These are phyloP conservation scores for Cecropterus lyciades DNA, from an alignment of 1,140 invertebrate genomes.

Conservation along the genomic window DNA sequence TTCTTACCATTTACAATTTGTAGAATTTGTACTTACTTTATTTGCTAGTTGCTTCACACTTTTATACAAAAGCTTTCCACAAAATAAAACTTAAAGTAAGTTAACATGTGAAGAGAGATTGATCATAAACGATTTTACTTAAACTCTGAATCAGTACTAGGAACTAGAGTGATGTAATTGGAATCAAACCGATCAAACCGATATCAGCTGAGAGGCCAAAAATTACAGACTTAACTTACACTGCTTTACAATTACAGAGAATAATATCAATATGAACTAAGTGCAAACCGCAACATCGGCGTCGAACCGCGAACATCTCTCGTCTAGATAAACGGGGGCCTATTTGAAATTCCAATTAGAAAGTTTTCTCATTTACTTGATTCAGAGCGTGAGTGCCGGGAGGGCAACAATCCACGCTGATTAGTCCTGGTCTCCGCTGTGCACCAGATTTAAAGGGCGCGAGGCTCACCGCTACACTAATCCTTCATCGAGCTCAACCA, in stretches of 20 bases:
- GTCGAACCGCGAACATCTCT: conserved; percentile 61
- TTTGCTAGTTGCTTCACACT: too few relatives aligned
- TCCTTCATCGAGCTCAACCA: conserved; percentile 53
- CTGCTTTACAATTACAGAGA: conserved; percentile 8
- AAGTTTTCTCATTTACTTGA: conserved; percentile 84
- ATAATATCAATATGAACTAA: conserved; percentile 23
- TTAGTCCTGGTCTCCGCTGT: conserved; percentile 69
- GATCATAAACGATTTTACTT: too few relatives aligned
- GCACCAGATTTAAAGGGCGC: conserved; percentile 71
- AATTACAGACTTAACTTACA: background rate
- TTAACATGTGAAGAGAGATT: too few relatives aligned
- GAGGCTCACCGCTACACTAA: conserved; percentile 63
- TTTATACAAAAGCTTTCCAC: too few relatives aligned
- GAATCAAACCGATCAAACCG: too few relatives aligned
- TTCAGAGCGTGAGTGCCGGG: conserved; percentile 72
- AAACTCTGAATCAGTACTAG: too few relatives aligned
- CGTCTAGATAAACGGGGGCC: conserved; percentile 72
- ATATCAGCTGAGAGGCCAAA: too few relatives aligned
- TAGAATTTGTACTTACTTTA: too few relatives aligned
- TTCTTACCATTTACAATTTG: too few relatives aligned
- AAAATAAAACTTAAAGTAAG: too few relatives aligned
- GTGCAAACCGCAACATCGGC: conserved; percentile 36
- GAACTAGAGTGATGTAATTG: too few relatives aligned
- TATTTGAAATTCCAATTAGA: conserved; percentile 84
- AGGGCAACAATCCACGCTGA: conserved; percentile 77